phyloP scores from a whole-genome alignment of 2,113 vertebrate genomes.

The Chaetops frenatus region DNA sequence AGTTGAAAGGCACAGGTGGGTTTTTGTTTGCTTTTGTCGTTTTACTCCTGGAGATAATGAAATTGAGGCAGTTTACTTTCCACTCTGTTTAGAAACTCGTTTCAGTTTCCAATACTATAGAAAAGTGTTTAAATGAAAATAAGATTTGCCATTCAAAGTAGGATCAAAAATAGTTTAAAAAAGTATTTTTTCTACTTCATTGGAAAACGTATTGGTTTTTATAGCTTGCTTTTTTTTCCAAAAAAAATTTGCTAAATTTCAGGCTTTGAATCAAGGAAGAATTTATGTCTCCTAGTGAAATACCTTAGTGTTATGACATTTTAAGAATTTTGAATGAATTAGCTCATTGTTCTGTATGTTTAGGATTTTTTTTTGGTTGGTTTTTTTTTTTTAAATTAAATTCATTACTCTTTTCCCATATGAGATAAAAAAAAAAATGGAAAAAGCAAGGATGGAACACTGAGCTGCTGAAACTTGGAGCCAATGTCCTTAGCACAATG shows the following conservation, averaged over 20 bases:
- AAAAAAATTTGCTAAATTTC: not conserved
- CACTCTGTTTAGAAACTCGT: not conserved
- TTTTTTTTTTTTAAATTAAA: too few relatives aligned
- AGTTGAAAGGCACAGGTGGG: constrained; percentile 4
- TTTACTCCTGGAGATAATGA: not conserved
- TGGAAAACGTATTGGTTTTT: not conserved
- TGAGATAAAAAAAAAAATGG: not conserved
- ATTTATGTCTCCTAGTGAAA: not conserved
- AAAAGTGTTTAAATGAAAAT: constrained; percentile 10
- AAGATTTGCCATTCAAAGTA: not conserved
- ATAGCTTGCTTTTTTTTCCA: not conserved
- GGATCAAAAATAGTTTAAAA: not conserved
- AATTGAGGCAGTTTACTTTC: not conserved
- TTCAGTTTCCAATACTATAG: not conserved
- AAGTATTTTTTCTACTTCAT: not conserved
- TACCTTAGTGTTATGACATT: not conserved
- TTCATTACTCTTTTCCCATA: not conserved
- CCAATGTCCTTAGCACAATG: not conserved
- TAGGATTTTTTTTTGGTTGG: too few relatives aligned
- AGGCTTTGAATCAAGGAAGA: not conserved
- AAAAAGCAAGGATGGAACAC: not conserved
- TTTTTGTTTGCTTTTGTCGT: not conserved
- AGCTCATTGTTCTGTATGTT: not conserved
- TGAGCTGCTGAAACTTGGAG: not conserved
- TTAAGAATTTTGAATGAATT: not conserved